Conservation (phyloP, 2,113 vertebrate genomes). For the Phylloscopus whistleri region DNA sequence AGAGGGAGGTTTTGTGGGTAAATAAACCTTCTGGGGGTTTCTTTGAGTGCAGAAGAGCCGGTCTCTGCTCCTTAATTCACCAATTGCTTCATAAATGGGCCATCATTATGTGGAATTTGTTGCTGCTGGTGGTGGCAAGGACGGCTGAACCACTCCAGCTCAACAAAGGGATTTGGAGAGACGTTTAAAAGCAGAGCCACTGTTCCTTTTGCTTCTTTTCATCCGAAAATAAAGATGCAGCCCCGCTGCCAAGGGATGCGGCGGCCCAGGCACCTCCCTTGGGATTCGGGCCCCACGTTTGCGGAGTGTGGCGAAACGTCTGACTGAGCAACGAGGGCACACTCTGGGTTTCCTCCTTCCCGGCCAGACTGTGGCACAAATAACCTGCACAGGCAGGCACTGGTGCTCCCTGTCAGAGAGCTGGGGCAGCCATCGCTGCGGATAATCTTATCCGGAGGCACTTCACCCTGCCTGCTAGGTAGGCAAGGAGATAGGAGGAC, state of each 20-base stretch:
- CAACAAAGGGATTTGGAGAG: neutral
- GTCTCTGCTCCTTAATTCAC: neutral
- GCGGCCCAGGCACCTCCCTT: neutral
- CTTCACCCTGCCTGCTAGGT: neutral
- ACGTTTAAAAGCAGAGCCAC: neutral
- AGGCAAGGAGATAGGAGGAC: neutral
- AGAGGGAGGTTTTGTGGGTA: neutral
- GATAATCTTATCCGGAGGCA: neutral
- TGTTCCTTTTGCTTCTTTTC: neutral
- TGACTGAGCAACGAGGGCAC: neutral
- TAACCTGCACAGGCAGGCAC: neutral
- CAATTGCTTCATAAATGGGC: neutral
- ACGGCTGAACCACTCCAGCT: neutral
- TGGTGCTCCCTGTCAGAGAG: neutral
- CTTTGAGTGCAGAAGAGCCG: rapidly evolving
- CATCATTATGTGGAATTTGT: neutral
- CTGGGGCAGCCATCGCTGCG: rapidly evolving
- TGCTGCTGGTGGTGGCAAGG: neutral
- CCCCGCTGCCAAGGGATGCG: neutral
- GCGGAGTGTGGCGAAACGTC: rapidly evolving
- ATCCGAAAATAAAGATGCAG: neutral
- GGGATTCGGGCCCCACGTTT: neutral
- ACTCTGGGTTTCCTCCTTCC: rapidly evolving
- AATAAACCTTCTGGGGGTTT: neutral
- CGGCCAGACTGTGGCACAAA: neutral